Evolutionary conservation across 1,140 invertebrate species (phyloP).

Genomic region (Penaeus vannamei): DNA sequence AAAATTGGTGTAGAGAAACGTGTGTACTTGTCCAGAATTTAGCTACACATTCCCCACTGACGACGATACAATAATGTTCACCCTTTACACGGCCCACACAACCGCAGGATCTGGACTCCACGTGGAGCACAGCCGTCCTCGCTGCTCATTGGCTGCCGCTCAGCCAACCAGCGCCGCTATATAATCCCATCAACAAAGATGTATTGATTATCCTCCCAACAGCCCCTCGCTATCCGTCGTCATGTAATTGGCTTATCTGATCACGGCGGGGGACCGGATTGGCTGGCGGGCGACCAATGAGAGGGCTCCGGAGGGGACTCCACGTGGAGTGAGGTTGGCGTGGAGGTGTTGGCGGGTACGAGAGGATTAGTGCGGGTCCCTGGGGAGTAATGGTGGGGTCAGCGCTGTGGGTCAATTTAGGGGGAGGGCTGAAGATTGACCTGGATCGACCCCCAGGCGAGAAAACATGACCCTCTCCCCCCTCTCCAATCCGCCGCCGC

Average conservation of each 20-base stretch:
- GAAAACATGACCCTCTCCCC: background rate
- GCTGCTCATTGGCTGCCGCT: background rate
- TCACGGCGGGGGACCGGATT: conserved; percentile 18
- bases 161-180: conserved; percentile 1
- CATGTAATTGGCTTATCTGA: conserved; percentile 51
- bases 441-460: conserved; percentile 28
- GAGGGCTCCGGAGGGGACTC: background rate
- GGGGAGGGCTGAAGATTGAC: conserved; percentile 23
- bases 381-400: background rate
- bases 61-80: background rate
- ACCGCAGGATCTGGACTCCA: background rate
- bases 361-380: background rate
- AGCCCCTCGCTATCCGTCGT: conserved; percentile 7
- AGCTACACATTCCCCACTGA: background rate
- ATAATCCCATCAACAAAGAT: conserved; percentile 45
- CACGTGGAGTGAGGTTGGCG: conserved; percentile 17
- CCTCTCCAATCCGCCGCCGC: conserved; percentile 1
- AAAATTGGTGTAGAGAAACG: conserved; percentile 22
- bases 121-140: conserved; percentile 1
- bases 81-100: background rate
- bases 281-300: conserved; percentile 1
- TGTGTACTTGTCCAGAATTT: conserved; percentile 29
- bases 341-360: conserved; percentile 1
- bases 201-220: conserved; percentile 43
- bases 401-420: conserved; percentile 37